phyloP scores from a whole-genome alignment of 2,797 vertebrate genomes.

The Myioborus miniatus region DNA sequence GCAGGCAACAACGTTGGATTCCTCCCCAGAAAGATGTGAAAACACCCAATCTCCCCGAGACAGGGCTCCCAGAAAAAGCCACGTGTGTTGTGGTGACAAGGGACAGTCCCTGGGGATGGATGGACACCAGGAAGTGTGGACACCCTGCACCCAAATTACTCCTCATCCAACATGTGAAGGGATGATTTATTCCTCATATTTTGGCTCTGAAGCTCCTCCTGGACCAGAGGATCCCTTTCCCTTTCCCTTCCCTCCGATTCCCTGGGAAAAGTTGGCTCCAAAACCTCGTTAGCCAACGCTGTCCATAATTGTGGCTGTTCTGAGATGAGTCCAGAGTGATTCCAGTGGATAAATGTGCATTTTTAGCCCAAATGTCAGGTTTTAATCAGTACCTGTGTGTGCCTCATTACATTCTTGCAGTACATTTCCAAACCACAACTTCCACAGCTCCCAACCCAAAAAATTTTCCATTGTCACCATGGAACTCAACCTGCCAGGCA shows the following conservation, averaged over 20 bases:
- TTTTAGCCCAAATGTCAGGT: background rate
- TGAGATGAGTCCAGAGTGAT: background rate
- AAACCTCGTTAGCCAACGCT: rapidly evolving
- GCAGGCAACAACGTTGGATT: background rate
- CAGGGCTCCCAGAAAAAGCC: background rate
- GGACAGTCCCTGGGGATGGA: rapidly evolving
- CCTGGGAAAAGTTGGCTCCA: rapidly evolving
- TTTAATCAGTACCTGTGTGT: background rate
- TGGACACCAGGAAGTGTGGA: rapidly evolving
- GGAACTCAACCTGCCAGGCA: background rate
- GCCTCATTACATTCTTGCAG: rapidly evolving
- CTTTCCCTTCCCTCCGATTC: background rate
- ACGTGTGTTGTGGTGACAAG: rapidly evolving
- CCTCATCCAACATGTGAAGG: rapidly evolving
- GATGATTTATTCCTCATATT: rapidly evolving
- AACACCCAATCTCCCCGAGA: rapidly evolving
- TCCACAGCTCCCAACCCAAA: background rate
- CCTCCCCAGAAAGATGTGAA: background rate
- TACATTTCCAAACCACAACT: background rate
- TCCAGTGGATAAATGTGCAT: background rate
- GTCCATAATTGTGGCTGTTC: rapidly evolving
- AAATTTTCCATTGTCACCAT: background rate
- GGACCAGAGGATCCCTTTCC: too few species aligned
- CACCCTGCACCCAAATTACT: rapidly evolving
- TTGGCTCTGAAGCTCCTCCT: background rate